Conservation (phyloP, 2,797 vertebrate genomes). For the Menidia menidia region DNA sequence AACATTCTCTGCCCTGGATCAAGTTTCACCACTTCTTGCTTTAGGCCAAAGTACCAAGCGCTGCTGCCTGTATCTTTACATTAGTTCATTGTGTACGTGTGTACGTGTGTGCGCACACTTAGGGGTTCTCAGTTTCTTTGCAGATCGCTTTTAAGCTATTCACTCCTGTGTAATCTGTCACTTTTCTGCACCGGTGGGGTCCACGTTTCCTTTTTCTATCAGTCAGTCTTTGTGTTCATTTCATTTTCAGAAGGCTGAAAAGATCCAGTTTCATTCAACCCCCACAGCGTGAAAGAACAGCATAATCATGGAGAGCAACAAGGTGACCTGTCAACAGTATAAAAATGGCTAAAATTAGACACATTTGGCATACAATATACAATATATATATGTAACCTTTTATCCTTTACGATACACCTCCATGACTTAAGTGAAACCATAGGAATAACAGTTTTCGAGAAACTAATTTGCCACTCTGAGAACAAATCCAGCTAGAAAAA, state of each 20-base stretch:
- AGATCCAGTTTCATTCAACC: slow-evolving; percentile 18
- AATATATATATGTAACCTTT: too few relatives aligned
- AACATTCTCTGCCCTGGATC: slow-evolving; percentile 52
- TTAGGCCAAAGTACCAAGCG: slow-evolving; percentile 38
- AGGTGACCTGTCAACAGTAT: slow-evolving; percentile 71
- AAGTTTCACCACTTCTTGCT: slow-evolving; percentile 66
- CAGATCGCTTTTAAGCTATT: slow-evolving; percentile 47
- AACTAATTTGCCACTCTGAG: neutral
- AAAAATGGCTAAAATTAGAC: neutral
- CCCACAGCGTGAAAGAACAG: slow-evolving; percentile 13
- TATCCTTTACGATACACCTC: neutral
- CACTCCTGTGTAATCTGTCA: slow-evolving; percentile 34
- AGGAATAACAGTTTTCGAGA: neutral
- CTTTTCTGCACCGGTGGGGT: slow-evolving; percentile 33
- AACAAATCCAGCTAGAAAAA: neutral
- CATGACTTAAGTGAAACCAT: too few relatives aligned
- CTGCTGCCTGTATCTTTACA: slow-evolving; percentile 32
- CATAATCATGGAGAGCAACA: slow-evolving; percentile 78
- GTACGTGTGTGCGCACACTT: slow-evolving; percentile 4
- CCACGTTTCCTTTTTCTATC: slow-evolving; percentile 11
- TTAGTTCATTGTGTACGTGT: slow-evolving; percentile 20
- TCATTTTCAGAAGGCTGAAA: slow-evolving; percentile 44
- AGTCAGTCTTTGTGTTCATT: slow-evolving; percentile 9
- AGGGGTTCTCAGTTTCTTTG: slow-evolving; percentile 51
- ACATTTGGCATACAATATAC: too few relatives aligned